Evolutionary conservation across 1,140 invertebrate genomes (phyloP).

Genomic region (Elymnias hypermnestra): DNA sequence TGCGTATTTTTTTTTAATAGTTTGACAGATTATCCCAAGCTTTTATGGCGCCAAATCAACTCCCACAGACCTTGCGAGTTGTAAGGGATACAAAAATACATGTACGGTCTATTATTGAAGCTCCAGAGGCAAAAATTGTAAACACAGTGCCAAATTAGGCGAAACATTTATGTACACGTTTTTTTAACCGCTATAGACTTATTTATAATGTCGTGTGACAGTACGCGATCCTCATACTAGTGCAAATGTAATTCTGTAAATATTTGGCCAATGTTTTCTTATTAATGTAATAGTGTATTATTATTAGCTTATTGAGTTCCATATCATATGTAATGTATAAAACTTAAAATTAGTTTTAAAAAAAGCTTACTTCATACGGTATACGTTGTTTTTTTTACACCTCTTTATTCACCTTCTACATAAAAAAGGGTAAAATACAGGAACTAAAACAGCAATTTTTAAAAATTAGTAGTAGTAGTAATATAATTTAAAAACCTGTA

Average conservation of each 20-base stretch:
- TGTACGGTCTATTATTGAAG: conserved; percentile 35
- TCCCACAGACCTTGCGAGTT: conserved; percentile 7
- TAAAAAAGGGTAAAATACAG: no score
- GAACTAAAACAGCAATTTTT: no score
- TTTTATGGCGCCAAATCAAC: not conserved
- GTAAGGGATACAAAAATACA: conserved; percentile 53
- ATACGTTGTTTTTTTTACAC: conserved; percentile 46
- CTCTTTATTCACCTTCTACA: conserved; percentile 7
- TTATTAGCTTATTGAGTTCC: no score
- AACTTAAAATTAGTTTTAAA: conserved; percentile 65
- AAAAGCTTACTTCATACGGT: conserved; percentile 68
- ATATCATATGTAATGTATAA: conserved; percentile 63
- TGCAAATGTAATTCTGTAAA: conserved; percentile 33
- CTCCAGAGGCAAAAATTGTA: conserved; percentile 40
- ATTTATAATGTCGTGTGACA: no score
- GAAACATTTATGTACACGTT: no score
- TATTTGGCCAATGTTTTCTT: conserved; percentile 40
- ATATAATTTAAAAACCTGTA: no score
- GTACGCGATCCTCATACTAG: no score
- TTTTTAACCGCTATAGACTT: no score
- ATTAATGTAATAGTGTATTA: conserved; percentile 51
- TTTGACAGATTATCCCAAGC: not conserved
- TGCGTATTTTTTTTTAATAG: no score
- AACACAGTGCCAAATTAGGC: conserved; percentile 8
- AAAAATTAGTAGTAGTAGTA: no score